Conservation (phyloP, 1,140 invertebrate genomes). For the Archivesica marissinica region DNA sequence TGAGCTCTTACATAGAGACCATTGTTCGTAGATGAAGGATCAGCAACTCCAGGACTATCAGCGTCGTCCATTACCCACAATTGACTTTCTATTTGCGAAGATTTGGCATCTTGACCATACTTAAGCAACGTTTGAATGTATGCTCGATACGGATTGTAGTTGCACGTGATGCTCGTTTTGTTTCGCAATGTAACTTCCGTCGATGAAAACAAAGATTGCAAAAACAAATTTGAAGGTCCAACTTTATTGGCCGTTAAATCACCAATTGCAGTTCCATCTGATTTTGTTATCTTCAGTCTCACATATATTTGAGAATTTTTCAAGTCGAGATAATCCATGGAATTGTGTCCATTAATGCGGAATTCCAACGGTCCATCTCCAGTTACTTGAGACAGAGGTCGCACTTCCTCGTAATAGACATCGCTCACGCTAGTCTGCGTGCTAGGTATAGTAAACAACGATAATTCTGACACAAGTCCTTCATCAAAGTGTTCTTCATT, state of each 20-base stretch:
- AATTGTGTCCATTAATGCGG: conserved; percentile 51
- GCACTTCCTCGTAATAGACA: conserved; percentile 53
- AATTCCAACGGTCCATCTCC: conserved; percentile 17
- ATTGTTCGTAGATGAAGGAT: conserved; percentile 27
- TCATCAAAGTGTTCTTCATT: conserved; percentile 21
- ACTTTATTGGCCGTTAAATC: conserved; percentile 34
- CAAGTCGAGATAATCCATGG: conserved; percentile 57
- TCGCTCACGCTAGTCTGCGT: conserved; percentile 51
- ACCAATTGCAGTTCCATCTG: conserved; percentile 31
- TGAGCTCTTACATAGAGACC: background rate
- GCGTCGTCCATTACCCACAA: conserved; percentile 48
- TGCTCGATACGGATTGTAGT: conserved; percentile 55
- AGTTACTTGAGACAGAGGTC: conserved; percentile 37
- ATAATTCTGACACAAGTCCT: no score
- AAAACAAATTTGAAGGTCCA: conserved; percentile 53
- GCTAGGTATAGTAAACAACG: conserved; percentile 50
- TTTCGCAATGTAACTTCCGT: conserved; percentile 51
- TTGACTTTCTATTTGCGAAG: conserved; percentile 27
- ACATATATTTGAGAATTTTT: conserved; percentile 46
- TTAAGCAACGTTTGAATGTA: conserved; percentile 42
- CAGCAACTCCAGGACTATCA: background rate
- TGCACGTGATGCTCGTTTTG: conserved; percentile 35
- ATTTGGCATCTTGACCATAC: conserved; percentile 52
- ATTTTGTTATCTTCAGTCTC: conserved; percentile 46
- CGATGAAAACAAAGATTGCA: conserved; percentile 56